phyloP scores from a whole-genome alignment of 2,888 invertebrate species.

The Trichopria drosophilae region DNA sequence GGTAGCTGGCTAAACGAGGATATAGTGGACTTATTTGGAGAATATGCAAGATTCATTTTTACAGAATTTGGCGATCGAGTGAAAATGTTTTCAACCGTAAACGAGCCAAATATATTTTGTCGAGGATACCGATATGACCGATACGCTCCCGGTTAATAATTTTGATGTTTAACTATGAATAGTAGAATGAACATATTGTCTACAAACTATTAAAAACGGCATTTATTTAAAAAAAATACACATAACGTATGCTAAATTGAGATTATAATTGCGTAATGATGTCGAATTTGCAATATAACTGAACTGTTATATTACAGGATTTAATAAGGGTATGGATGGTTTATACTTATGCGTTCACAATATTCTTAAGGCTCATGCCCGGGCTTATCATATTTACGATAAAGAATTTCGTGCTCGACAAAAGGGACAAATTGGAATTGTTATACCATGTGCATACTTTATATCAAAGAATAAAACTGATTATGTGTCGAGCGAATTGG shows the following conservation, averaged over 20 bases:
- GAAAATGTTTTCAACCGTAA: conserved; percentile 75
- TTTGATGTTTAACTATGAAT: too few species aligned
- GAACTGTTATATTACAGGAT: too few species aligned
- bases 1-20: conserved; percentile 70
- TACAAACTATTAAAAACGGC: too few species aligned
- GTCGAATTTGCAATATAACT: too few species aligned
- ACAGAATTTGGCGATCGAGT: conserved; percentile 68
- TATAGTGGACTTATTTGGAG: conserved; percentile 65
- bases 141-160: conserved; percentile 40
- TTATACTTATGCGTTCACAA: conserved; percentile 72
- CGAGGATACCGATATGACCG: conserved; percentile 57
- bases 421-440: conserved; percentile 59
- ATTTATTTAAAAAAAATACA: too few species aligned
- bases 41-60: conserved; percentile 67
- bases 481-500: conserved; percentile 24
- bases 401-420: conserved; percentile 63
- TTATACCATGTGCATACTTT: conserved; percentile 7
- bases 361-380: conserved; percentile 71
- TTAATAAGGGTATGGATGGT: conserved; percentile 61
- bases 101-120: conserved; percentile 70
- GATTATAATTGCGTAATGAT: too few species aligned
- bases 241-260: too few species aligned
- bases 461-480: conserved; percentile 34
- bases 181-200: too few species aligned
- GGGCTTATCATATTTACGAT: conserved; percentile 66